Conservation (phyloP, 1,140 invertebrate genomes). For the Aleiodes sp. region DNA sequence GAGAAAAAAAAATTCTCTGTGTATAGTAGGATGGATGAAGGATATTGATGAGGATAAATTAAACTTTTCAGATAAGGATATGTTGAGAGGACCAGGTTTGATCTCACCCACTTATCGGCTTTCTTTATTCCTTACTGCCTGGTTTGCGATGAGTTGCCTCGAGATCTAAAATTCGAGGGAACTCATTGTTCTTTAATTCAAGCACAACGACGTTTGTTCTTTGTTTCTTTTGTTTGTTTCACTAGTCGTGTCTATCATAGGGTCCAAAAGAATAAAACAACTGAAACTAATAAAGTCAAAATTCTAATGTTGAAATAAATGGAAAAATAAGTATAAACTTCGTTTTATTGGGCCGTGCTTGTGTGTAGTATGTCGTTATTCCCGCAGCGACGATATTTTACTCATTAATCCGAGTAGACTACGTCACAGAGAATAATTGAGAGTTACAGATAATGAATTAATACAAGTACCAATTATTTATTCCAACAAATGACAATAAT, state of each 20-base stretch:
- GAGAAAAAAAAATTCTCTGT: constrained; percentile 14
- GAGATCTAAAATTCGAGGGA: not conserved
- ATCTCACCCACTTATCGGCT: not conserved
- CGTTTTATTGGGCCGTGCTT: constrained; percentile 6
- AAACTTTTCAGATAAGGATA: too few relatives aligned
- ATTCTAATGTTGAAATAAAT: not conserved
- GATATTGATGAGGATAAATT: too few relatives aligned
- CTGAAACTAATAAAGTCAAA: not conserved
- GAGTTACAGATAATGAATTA: not conserved
- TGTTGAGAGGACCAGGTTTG: not conserved
- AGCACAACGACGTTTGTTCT: not conserved
- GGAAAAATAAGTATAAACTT: not conserved
- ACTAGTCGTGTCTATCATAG: not conserved
- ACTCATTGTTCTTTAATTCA: not conserved
- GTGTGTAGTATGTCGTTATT: constrained; percentile 1
- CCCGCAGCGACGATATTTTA: constrained; percentile 18
- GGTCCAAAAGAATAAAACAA: not conserved
- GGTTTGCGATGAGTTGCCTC: too few relatives aligned
- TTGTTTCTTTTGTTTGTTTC: not conserved
- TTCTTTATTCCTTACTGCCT: too few relatives aligned
- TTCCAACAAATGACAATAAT: constrained; percentile 45
- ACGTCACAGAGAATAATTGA: constrained; percentile 31
- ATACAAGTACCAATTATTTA: too few relatives aligned
- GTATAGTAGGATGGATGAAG: not conserved
- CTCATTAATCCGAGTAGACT: constrained; percentile 23